phyloP scores from a whole-genome alignment of 2,797 vertebrate species.

The Pantherophis vulpinus region DNA sequence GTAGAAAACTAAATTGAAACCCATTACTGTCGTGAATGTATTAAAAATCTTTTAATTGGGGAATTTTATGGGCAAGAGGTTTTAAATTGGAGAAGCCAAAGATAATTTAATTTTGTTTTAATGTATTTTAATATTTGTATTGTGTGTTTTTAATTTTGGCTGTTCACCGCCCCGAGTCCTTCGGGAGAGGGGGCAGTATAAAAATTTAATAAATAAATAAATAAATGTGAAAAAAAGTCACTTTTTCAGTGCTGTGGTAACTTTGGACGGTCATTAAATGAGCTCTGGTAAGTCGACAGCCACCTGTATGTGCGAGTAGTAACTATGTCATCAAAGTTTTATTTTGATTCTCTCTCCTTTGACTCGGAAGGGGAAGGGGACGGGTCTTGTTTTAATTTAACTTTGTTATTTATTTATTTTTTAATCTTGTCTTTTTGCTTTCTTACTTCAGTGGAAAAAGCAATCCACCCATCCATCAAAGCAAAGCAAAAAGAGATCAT shows the following conservation, averaged over 20 bases:
- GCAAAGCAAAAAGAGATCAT: background rate
- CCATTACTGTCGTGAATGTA: background rate
- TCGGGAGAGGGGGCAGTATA: no score
- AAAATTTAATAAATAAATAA: no score
- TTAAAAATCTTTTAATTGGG: no score
- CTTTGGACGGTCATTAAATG: background rate
- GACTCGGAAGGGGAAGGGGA: background rate
- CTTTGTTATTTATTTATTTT: background rate
- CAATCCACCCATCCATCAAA: background rate
- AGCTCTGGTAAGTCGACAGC: background rate
- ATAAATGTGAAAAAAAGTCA: no score
- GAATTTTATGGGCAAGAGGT: no score
- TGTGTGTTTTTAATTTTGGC: no score
- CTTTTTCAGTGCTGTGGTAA: background rate
- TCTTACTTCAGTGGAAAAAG: background rate
- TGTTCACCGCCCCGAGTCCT: no score
- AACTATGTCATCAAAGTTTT: background rate
- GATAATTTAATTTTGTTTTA: no score
- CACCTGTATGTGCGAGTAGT: background rate
- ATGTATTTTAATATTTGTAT: no score
- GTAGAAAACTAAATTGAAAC: no score
- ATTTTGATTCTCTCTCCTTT: background rate
- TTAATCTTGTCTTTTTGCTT: background rate
- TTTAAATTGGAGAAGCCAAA: no score
- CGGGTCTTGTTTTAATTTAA: background rate